Base-by-base conservation (phyloP, 2,888 invertebrate genomes). In the Drosophila mettleri region DNA sequence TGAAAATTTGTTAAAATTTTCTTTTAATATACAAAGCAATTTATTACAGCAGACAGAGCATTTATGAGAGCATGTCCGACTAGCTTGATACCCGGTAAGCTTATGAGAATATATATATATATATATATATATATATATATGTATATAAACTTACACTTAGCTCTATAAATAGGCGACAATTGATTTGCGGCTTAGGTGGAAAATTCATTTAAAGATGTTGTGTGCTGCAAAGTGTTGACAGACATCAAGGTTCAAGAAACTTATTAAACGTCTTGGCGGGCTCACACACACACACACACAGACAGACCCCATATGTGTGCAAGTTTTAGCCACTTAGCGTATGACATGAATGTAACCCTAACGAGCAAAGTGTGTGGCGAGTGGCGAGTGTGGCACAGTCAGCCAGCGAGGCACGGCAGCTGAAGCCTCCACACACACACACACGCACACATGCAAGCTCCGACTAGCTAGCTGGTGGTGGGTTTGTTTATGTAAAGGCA, bases 281-380 rank as follows among this genome's bases (percentile, higher is more conserved):
- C 5, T 20, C 12, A 20, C 57, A 63, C 38, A 48, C 18, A 39
- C 31, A 18, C 36, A 8, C 45, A 43, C 9, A 34, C 18, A 14
- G 29, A 43, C 16, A 27, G 14, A 18, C 18, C 45, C 24, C 3
- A 29, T 57, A 55, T 39, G 41, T 39, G 41, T 29, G 60, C 57
- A 69, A 61, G 64, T 63, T 67, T 72, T 54, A 77, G 78, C 74
- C 80, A 80, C 78, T 78, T 78, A 78, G 65, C 80, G 80, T 78
- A 74, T 78, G 78, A 80, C 78, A 69, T 78, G 80, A 80, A 78
- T 78, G 78, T 77, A 70, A 53, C 78, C 80, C 78, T 78, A 78
- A 78, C 80, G 80, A 78, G 80, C 80, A 43, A 71, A 75, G 78
- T 68, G 78, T 68, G 73, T 61, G 68, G 66, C 59, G 52, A 74